Evolutionary conservation across 2,113 vertebrate species (phyloP).

Genomic region (Rhipidura dahli): DNA sequence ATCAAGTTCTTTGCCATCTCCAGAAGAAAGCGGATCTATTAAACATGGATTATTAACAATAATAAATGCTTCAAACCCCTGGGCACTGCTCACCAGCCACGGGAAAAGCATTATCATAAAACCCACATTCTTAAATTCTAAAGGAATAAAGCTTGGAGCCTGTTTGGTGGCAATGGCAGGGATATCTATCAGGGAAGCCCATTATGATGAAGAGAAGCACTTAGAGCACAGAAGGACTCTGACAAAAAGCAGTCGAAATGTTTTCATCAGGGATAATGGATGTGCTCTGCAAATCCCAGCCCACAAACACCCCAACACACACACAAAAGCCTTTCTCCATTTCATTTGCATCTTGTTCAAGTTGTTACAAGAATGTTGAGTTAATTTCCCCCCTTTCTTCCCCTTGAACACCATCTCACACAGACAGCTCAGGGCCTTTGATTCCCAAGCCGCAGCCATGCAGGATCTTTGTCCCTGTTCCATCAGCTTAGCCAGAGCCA

Average conservation of each 20-base stretch:
- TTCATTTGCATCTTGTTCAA: background rate
- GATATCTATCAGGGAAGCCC: slow-evolving; percentile 31
- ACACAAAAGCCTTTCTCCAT: background rate
- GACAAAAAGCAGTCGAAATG: slow-evolving; percentile 21
- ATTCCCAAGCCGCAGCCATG: background rate
- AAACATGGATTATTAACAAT: slow-evolving; percentile 30
- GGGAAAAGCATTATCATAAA: slow-evolving; percentile 8
- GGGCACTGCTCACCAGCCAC: background rate
- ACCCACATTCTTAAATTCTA: background rate
- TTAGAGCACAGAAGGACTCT: background rate
- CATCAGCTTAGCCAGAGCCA: background rate
- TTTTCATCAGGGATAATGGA: slow-evolving; percentile 23
- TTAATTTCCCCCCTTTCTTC: background rate
- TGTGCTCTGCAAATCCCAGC: background rate
- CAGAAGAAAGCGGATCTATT: background rate
- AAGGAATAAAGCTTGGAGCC: background rate
- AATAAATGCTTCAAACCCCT: slow-evolving; percentile 26
- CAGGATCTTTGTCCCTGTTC: background rate
- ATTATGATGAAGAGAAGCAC: slow-evolving; percentile 37
- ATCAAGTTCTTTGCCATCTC: background rate
- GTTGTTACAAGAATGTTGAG: background rate
- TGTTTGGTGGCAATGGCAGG: background rate
- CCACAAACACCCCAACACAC: background rate
- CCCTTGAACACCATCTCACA: background rate
- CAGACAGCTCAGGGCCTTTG: background rate